A percentile compares a stretch with the other conserved stretches of the same genome.
Evolutionary conservation across 53 echinoderm and acorn worm genomes (phyloP).

Genomic region (Luidia sarsii): DNA sequence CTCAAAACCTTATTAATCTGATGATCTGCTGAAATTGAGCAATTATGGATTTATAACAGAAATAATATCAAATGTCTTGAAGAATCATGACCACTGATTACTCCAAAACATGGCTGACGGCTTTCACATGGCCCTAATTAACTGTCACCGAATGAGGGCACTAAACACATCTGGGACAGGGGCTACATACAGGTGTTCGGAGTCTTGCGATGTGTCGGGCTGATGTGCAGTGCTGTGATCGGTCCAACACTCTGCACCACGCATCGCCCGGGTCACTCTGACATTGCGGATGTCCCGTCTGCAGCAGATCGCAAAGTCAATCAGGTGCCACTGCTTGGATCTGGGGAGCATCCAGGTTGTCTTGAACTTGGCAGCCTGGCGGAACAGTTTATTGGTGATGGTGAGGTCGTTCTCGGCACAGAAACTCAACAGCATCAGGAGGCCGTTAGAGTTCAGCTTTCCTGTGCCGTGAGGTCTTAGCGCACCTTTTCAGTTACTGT

Average conservation of each 20-base stretch:
- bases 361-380: neutral
- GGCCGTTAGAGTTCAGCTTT: slow-evolving; percentile 40
- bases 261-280: slow-evolving; percentile 17
- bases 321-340: slow-evolving; percentile 13
- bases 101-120: too few relatives aligned
- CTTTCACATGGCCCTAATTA: too few relatives aligned
- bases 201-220: slow-evolving; percentile 1
- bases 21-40: too few relatives aligned
- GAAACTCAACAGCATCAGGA: slow-evolving; percentile 26
- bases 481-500: too few relatives aligned
- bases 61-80: too few relatives aligned
- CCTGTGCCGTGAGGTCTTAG: neutral
- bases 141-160: too few relatives aligned
- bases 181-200: too few relatives aligned
- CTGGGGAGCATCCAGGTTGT: slow-evolving; percentile 25
- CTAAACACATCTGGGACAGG: too few relatives aligned
- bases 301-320: slow-evolving; percentile 25
- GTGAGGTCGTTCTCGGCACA: slow-evolving; percentile 5
- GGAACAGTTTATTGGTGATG: slow-evolving; percentile 20
- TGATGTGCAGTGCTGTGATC: slow-evolving; percentile 23
- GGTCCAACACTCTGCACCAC: slow-evolving; percentile 30
- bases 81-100: too few relatives aligned
- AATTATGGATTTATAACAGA: too few relatives aligned
- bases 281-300: slow-evolving; percentile 38
- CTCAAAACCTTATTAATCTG: too few relatives aligned